Evolutionary conservation across 2,888 invertebrate genomes (phyloP), one percentile per base, ranked within the genome.

Genomic region (Drosophila mimetica): DNA sequence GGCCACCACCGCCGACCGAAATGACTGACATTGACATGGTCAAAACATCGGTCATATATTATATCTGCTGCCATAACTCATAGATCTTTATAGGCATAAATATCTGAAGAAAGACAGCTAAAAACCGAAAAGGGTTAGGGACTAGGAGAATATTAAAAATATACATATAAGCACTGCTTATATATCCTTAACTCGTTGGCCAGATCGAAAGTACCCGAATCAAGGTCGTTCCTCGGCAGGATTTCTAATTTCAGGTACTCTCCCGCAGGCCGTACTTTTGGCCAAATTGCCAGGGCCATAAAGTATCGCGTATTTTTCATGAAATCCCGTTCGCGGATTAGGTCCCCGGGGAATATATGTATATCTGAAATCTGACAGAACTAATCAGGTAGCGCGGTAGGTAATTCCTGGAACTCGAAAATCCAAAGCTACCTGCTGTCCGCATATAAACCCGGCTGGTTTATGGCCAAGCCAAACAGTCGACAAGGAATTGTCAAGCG

Each of bases 381-480:
- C 36, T 36, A 32, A 41, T 20, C 44, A 14, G 46, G 54, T 30
- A 36, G 22, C 60, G 1, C 36, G 14, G 6, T 16, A 18, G 20
- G 20, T 14, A 20, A 22, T 64, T 64, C 64, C 52, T 42, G 66
- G 64, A 64, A 64, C n/a, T 37, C 28, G 28, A n/a, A n/a, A 4
- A 0, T 14, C 9, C 30, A 11, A 0, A 3, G 1, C 42, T 64
- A 64, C 64, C 64, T 64, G 64, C 42, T 22, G 36, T 16, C 14
- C 57, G 71, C 84, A 83, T 84, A 84, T 76, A 55, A 71, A 52
- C 11, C 66, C 48, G n/a, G 28, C 32, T 28, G 54, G 22, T 34
- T 30, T 14, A 30, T 39, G 18, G 20, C 34, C 50, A 30, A 34
- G 20, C 52, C 55, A 60, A 71, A 61, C 82, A 82, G 82, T 87